phyloP scores from a whole-genome alignment of 1,140 invertebrate genomes.

The Drosophila gunungcola region DNA sequence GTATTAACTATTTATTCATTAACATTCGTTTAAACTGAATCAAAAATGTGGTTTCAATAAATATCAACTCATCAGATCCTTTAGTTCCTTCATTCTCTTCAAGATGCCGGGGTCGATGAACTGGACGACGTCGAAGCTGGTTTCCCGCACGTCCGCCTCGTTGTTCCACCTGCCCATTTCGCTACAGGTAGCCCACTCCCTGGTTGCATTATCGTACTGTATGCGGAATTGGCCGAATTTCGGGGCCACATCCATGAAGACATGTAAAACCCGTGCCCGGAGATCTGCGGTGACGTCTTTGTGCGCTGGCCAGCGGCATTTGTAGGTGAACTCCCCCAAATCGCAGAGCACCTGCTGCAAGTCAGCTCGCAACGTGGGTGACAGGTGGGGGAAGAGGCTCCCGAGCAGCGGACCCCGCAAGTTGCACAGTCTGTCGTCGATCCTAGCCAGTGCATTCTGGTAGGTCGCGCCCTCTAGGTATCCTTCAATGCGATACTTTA shows the following conservation, averaged over 20 bases:
- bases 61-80: slow-evolving; percentile 2
- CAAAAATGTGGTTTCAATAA: background rate
- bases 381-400: slow-evolving; percentile 30
- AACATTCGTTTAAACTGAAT: background rate
- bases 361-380: slow-evolving; percentile 25
- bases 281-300: slow-evolving; percentile 29
- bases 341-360: slow-evolving; percentile 29
- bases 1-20: background rate
- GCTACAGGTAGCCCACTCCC: slow-evolving; percentile 43
- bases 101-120: slow-evolving; percentile 39
- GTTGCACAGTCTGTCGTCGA: slow-evolving; percentile 25
- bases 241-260: slow-evolving; percentile 32
- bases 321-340: slow-evolving; percentile 42
- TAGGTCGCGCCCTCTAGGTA: slow-evolving; percentile 23
- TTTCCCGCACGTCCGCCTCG: background rate
- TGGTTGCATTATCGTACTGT: slow-evolving; percentile 24
- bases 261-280: slow-evolving; percentile 35
- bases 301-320: background rate
- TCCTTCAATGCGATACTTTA: slow-evolving; percentile 36
- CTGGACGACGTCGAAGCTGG: slow-evolving; percentile 16
- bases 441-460: slow-evolving; percentile 38
- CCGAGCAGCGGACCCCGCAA: slow-evolving; percentile 42
- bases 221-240: slow-evolving; percentile 34
- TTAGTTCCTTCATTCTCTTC: slow-evolving; percentile 33
- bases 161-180: background rate